Conservation (phyloP, 2,797 vertebrate species). For the Muraenolepis orangiensis region DNA sequence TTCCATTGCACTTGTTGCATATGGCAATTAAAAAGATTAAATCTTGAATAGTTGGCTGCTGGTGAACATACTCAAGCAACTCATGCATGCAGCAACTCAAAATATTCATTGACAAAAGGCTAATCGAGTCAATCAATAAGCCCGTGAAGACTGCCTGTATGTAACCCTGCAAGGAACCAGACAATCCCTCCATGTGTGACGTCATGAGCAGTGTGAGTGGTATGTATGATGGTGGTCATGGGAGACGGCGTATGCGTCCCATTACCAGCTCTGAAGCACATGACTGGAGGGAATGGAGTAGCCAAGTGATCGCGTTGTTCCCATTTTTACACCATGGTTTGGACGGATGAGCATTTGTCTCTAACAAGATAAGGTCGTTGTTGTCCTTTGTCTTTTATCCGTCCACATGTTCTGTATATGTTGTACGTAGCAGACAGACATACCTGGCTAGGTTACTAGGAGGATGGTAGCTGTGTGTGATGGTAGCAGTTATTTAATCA, state of each 20-base stretch:
- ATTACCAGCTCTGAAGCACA: slow-evolving; percentile 62
- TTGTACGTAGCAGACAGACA: neutral
- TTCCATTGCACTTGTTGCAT: too few relatives aligned
- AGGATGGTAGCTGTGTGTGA: neutral
- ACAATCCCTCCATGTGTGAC: neutral
- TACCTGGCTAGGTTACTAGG: neutral
- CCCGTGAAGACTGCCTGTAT: too few relatives aligned
- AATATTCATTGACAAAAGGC: neutral
- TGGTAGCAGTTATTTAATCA: too few relatives aligned
- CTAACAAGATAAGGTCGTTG: neutral
- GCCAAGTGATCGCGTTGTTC: slow-evolving; percentile 13
- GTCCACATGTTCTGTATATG: neutral
- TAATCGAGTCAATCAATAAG: neutral
- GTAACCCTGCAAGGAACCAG: neutral
- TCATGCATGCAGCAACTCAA: neutral
- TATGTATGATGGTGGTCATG: slow-evolving; percentile 56
- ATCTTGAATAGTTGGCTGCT: too few relatives aligned
- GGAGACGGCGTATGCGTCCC: slow-evolving; percentile 52
- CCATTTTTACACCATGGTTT: neutral
- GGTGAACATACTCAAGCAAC: neutral
- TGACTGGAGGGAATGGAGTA: slow-evolving; percentile 48
- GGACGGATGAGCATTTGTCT: neutral
- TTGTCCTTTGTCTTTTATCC: neutral
- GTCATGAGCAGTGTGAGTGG: neutral
- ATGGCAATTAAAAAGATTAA: too few relatives aligned